These are phyloP conservation scores for Vidua chalybeata DNA, from an alignment of 2,113 vertebrate species.

Conservation along the genomic window DNA sequence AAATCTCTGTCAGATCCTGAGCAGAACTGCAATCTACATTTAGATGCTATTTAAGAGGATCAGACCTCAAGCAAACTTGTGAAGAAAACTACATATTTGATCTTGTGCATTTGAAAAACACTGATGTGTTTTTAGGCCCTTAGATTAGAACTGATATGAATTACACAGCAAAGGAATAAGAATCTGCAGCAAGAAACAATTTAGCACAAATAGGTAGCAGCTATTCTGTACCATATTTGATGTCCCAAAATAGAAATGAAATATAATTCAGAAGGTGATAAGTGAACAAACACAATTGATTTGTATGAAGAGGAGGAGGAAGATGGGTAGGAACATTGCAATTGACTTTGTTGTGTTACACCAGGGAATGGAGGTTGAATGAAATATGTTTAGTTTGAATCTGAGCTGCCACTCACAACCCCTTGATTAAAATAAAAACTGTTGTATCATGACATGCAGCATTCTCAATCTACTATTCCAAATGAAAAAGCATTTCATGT, in stretches of 20 bases:
- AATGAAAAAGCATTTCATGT: neutral
- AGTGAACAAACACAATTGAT: constrained; percentile 58
- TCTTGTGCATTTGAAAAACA: neutral
- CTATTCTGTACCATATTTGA: constrained; percentile 23
- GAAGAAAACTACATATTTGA: neutral
- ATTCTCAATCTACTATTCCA: neutral
- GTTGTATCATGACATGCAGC: neutral
- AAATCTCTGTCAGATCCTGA: neutral
- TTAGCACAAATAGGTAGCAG: constrained; percentile 30
- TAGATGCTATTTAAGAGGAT: neutral
- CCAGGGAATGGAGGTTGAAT: neutral
- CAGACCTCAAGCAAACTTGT: neutral
- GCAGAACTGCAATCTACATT: neutral
- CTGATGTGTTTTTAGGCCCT: neutral
- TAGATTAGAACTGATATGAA: constrained; percentile 16
- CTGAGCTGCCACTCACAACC: neutral
- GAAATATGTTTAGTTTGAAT: constrained; percentile 42
- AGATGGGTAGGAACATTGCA: constrained; percentile 22
- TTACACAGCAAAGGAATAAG: constrained; percentile 17
- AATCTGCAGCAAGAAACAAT: constrained; percentile 34
- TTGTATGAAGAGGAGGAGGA: neutral
- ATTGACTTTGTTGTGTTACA: constrained; percentile 36
- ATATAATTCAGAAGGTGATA: constrained; percentile 44
- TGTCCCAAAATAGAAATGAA: constrained; percentile 50
- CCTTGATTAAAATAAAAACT: constrained; percentile 52